These are phyloP conservation scores for Noctua janthina DNA, from an alignment of 2,888 invertebrate genomes.

Conservation along the genomic window DNA sequence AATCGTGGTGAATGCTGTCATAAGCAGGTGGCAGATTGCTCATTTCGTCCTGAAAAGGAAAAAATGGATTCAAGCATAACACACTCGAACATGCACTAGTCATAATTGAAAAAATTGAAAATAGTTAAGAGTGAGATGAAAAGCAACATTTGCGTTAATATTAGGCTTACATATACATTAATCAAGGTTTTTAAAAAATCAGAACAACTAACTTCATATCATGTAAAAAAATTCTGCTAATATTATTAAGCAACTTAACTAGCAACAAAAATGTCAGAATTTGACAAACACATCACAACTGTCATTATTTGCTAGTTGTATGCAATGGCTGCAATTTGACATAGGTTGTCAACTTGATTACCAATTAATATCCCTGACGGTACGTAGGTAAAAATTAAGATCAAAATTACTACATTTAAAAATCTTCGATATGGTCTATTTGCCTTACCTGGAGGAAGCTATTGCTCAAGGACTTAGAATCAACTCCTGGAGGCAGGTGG, in stretches of 20 bases:
- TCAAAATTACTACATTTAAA: not conserved
- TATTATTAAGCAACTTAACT: not conserved
- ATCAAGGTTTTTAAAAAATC: not conserved
- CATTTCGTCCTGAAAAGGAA: constrained; percentile 91
- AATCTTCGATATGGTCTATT: not conserved
- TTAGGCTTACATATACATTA: not conserved
- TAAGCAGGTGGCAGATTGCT: constrained; percentile 92
- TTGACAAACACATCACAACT: not conserved
- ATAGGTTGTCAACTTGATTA: not conserved
- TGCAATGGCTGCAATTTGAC: not conserved
- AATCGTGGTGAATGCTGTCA: constrained; percentile 93
- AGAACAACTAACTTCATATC: not conserved
- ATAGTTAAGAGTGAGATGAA: not conserved
- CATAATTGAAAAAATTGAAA: not conserved
- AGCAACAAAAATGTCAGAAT: not conserved
- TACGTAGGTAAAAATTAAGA: not conserved
- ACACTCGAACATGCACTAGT: constrained; percentile 54
- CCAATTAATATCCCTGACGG: not conserved
- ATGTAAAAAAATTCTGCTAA: not conserved
- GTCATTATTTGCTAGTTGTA: not conserved
- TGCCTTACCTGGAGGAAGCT: constrained; percentile 89
- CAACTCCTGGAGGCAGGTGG: constrained; percentile 92
- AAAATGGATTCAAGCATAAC: constrained; percentile 57
- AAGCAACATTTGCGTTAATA: constrained; percentile 41
- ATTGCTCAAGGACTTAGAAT: constrained; percentile 92